Evolutionary conservation across 2,888 invertebrate genomes (phyloP).

Genomic region (Watsonalla binaria): DNA sequence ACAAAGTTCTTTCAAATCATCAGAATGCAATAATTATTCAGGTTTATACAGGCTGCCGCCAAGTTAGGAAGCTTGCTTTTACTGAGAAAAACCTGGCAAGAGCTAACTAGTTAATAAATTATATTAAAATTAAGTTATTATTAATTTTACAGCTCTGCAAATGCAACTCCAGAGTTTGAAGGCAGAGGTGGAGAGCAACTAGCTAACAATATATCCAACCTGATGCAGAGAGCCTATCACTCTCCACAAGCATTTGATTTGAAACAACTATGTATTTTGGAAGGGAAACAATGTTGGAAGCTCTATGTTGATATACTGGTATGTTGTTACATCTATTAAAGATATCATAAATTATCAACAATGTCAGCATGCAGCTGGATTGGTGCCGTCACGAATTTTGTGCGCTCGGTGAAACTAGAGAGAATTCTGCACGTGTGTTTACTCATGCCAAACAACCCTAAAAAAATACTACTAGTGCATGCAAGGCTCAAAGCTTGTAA

Average conservation of each 20-base stretch:
- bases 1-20: too few species aligned
- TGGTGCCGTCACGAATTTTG: too few species aligned
- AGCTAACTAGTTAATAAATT: background rate
- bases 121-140: background rate
- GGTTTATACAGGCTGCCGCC: too few species aligned
- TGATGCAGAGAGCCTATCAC: constrained; percentile 88
- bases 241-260: constrained; percentile 88
- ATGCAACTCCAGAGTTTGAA: constrained; percentile 97
- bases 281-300: constrained; percentile 94
- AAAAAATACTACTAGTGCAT: too few species aligned
- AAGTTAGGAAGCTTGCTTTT: too few species aligned
- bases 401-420: too few species aligned
- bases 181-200: constrained; percentile 96
- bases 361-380: background rate
- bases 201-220: constrained; percentile 89
- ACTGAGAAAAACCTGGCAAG: too few species aligned
- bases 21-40: too few species aligned
- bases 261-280: constrained; percentile 87
- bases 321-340: constrained; percentile 26
- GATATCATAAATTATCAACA: background rate
- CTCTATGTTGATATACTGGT: constrained; percentile 96
- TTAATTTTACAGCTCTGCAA: constrained; percentile 87
- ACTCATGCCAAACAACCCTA: too few species aligned
- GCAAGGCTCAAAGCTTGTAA: too few species aligned
- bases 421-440: too few species aligned